A percentile compares a stretch with the other conserved stretches of the same genome.
phyloP scores from a whole-genome alignment of 2,888 invertebrate species.

The Dicranocentrus wangi region DNA sequence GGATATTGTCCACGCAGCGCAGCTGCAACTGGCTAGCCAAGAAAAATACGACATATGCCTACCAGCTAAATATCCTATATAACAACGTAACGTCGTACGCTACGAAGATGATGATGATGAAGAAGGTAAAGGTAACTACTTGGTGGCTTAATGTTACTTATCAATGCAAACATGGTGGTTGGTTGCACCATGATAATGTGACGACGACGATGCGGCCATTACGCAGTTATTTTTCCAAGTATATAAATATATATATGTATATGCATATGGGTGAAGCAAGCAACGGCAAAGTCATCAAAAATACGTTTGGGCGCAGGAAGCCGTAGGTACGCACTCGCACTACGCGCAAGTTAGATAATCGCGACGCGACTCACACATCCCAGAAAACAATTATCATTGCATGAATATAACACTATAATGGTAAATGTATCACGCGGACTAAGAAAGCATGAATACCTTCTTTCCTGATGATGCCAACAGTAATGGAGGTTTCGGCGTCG shows the following conservation, averaged over 20 bases:
- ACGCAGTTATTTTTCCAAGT: background rate
- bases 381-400: slow-evolving; percentile 10
- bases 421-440: background rate
- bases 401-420: background rate
- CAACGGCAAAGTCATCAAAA: slow-evolving; percentile 46
- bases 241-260: too few species aligned
- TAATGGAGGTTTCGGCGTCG: slow-evolving; percentile 26
- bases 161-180: slow-evolving; percentile 51
- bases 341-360: slow-evolving; percentile 15
- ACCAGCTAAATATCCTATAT: slow-evolving; percentile 1
- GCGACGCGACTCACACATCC: background rate
- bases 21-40: slow-evolving; percentile 44
- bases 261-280: too few species aligned
- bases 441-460: slow-evolving; percentile 27
- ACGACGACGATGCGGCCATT: background rate
- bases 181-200: background rate
- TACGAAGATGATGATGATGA: slow-evolving; percentile 47
- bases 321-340: background rate
- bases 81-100: background rate
- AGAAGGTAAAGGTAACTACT: slow-evolving; percentile 49
- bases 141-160: slow-evolving; percentile 43
- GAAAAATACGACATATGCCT: slow-evolving; percentile 37
- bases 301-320: background rate
- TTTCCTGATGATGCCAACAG: slow-evolving; percentile 32
- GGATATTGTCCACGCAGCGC: slow-evolving; percentile 10